Base-by-base conservation (phyloP, 2,888 invertebrate species). In the Epinotia nisella region DNA sequence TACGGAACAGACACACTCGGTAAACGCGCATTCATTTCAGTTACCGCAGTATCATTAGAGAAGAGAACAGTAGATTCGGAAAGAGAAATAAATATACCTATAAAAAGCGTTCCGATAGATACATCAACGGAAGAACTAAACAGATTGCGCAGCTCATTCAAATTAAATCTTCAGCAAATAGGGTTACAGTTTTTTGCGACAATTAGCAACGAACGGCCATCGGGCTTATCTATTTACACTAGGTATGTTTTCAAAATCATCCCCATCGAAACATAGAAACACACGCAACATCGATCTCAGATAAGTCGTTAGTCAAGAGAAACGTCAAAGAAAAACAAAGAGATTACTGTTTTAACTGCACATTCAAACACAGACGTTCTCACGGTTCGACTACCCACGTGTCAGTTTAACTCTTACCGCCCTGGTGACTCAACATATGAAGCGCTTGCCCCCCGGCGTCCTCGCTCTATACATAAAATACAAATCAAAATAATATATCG, bases 381-480 rank as follows among this genome's bases (percentile, higher is more conserved):
- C 92, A 92, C 90, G 91, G 86, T 89, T 91, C 86, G 92, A 90
- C 93, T 93, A 93, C 90, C 93, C 93, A 92, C 85, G 89, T 90
- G 89, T 90, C 90, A 90, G 88, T 89, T 81, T 87, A 90, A 90
- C 91, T 95, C 97, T 97, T 97, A 98, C 98, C 98, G 96, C 98
- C 98, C 97, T 98, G 98, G 94, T 97, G 96, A 94, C 96, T 96
- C 95, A 98, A 95, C 96, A 96, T 96, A 94, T 96, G 96, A 95
- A 98, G 94, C 90, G 98, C 98, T 95, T 97, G 96, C 94, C 96
- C 96, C 92, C 98, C 98, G 90, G 96, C 96, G 90, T 98, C 98
- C 95, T 98, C 97, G 95, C 97, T 98, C 98, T 98, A 96, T 94
- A 95, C 93, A 94, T 93, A 93, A 94, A 93, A 94, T 91, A 93